Evolutionary conservation across 2,888 invertebrate species (phyloP).

Genomic region (Sipunculus nudus): DNA sequence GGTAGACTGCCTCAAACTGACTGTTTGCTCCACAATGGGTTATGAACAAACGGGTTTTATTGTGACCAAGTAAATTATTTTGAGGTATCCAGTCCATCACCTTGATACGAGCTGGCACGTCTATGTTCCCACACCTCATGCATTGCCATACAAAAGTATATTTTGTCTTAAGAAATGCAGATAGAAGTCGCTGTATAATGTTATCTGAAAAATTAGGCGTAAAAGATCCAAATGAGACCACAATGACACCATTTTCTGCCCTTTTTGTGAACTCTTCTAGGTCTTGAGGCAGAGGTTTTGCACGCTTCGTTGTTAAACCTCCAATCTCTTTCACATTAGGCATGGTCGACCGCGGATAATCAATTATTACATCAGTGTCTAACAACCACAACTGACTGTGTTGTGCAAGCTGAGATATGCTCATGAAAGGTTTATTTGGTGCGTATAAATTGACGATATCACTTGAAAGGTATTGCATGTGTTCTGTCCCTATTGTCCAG

Average conservation of each 20-base stretch:
- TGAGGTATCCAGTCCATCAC: too few relatives aligned
- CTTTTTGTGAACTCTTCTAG: slow-evolving; percentile 13
- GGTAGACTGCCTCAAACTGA: slow-evolving; percentile 45
- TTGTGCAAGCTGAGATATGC: slow-evolving; percentile 10
- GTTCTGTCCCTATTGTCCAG: slow-evolving; percentile 15
- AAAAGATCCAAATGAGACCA: slow-evolving; percentile 31
- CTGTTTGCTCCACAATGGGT: slow-evolving; percentile 49
- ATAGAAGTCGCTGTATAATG: too few relatives aligned
- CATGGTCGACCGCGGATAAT: slow-evolving; percentile 28
- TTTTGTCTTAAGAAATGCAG: too few relatives aligned
- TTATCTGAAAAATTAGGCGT: too few relatives aligned
- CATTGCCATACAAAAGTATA: too few relatives aligned
- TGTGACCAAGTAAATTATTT: slow-evolving; percentile 44
- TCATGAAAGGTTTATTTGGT: slow-evolving; percentile 10
- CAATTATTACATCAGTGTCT: slow-evolving; percentile 25
- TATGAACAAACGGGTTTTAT: slow-evolving; percentile 42
- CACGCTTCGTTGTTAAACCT: slow-evolving; percentile 20
- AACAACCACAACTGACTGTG: slow-evolving; percentile 21
- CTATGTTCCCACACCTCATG: too few relatives aligned
- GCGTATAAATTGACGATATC: slow-evolving; percentile 17
- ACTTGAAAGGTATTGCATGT: slow-evolving; percentile 20
- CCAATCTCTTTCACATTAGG: slow-evolving; percentile 32
- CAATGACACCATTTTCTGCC: slow-evolving; percentile 12
- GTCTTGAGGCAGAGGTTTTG: slow-evolving; percentile 20
- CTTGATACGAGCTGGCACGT: too few relatives aligned